These are phyloP conservation scores for Gymnopithys bicolor DNA, from an alignment of 2,797 vertebrate species.

Conservation along the genomic window DNA sequence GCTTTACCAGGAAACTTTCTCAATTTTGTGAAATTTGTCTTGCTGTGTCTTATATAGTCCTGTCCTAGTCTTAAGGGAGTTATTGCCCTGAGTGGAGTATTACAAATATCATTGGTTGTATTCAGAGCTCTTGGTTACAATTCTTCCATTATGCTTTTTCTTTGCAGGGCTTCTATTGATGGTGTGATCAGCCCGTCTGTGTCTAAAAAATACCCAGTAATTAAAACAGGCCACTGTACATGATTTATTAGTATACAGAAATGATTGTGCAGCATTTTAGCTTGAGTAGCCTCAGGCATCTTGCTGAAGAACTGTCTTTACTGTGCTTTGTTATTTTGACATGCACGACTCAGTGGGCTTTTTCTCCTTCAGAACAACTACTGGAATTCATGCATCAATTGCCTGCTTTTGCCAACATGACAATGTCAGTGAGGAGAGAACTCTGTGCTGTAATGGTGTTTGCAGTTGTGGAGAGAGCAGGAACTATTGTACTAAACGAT, in stretches of 20 bases:
- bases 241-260: conserved; percentile 53
- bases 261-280: conserved; percentile 46
- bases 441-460: conserved; percentile 99
- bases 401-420: conserved; percentile 99
- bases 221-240: conserved; percentile 49
- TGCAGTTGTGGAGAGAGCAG: conserved; percentile 95
- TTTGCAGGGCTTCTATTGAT: conserved; percentile 22
- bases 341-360: conserved; percentile 26
- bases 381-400: conserved; percentile 99
- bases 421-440: conserved; percentile 97
- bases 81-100: not conserved
- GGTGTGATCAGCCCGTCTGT: not conserved
- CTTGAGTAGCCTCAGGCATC: conserved; percentile 18
- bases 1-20: not conserved
- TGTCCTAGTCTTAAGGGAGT: not conserved
- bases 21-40: not conserved
- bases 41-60: not conserved
- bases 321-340: conserved; percentile 46
- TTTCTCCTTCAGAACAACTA: conserved; percentile 90
- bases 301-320: conserved; percentile 47
- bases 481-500: conserved; percentile 95
- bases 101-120: not conserved
- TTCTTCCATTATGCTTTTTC: conserved; percentile 41
- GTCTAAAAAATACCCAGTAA: conserved; percentile 32
- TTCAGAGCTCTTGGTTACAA: conserved; percentile 5